Evolutionary conservation across 35 echinoderm and acorn worm genomes (phyloP), one percentile per base, ranked within the genome.

Genomic region (Eucidaris tribuloides): DNA sequence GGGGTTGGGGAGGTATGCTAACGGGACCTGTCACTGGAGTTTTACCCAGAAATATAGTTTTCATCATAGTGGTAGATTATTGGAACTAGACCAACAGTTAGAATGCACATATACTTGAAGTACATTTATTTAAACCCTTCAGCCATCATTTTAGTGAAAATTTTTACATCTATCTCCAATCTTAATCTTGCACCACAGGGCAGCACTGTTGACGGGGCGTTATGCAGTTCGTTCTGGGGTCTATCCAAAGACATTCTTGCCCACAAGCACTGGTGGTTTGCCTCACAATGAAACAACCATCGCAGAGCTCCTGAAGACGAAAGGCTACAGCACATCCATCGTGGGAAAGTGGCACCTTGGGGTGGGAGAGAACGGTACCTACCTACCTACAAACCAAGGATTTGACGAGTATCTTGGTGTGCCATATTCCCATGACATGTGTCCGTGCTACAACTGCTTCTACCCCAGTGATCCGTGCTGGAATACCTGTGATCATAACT

Each of bases 341-440:
- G 50, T 98, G 22, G 95, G 95, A 15, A 98, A 98, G 80, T 98
- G 95, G 95, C 95, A 98, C 71, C 86, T 98, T 5, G 95, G 95
- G 34, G 90, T 90, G 2, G 95, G 95, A 28, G 65, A 86, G 59
- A 82, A 93, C 40, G 76, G 84, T 28, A 81, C 59, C 20, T 92
- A 86, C 46, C 83, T 93, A 48, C 95, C 95, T 0, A 92, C 86
- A 30, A 71, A 92, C 35, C 86, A 98, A 33, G 95, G 90, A 6
- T 98, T 98, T 71, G 90, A 93, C 46, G 63, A 85, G 39, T 98
- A 93, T 37, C 92, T 86, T 78, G 90, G 90, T 27, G 84, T 93
- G 42, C 94, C 94, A 2, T 97, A 97, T 78, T 89, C 94, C 18
- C 94, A 97, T 81, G 94, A 97, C 65, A 92, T 97, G 89, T 97